Conservation (phyloP, 2,888 invertebrate species). For the Rhagophthalmus giganteus region DNA sequence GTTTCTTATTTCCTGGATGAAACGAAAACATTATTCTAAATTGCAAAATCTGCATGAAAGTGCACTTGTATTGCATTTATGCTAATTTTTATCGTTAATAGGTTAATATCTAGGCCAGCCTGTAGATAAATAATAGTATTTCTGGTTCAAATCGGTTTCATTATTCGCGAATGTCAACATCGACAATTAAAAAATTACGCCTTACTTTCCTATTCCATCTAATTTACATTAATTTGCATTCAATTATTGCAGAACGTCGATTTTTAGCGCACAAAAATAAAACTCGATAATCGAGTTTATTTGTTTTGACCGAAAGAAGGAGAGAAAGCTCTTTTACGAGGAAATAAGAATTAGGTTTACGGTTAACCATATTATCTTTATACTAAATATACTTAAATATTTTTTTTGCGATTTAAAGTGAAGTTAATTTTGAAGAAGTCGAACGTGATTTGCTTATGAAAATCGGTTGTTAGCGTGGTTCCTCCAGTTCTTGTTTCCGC, state of each 20-base stretch:
- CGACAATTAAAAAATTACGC: conserved; percentile 36
- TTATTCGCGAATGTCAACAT: conserved; percentile 37
- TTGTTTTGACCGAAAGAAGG: not conserved
- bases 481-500: conserved; percentile 25
- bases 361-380: too few species aligned
- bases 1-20: too few species aligned
- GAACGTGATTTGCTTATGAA: conserved; percentile 24
- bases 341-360: not conserved
- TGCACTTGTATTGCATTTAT: conserved; percentile 28
- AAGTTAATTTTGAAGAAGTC: conserved; percentile 20
- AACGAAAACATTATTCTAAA: not conserved
- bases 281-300: too few species aligned
- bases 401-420: conserved; percentile 20
- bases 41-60: conserved; percentile 25
- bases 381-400: too few species aligned
- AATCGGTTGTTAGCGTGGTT: too few species aligned
- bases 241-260: not conserved
- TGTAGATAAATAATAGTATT: conserved; percentile 22
- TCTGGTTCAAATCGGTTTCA: conserved; percentile 35
- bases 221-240: conserved; percentile 13
- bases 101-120: conserved; percentile 23
- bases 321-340: not conserved
- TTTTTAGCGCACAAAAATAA: too few species aligned
- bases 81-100: conserved; percentile 23
- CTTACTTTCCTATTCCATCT: conserved; percentile 31